Conservation (phyloP, 2,888 invertebrate genomes). For the Molorchus minor region DNA sequence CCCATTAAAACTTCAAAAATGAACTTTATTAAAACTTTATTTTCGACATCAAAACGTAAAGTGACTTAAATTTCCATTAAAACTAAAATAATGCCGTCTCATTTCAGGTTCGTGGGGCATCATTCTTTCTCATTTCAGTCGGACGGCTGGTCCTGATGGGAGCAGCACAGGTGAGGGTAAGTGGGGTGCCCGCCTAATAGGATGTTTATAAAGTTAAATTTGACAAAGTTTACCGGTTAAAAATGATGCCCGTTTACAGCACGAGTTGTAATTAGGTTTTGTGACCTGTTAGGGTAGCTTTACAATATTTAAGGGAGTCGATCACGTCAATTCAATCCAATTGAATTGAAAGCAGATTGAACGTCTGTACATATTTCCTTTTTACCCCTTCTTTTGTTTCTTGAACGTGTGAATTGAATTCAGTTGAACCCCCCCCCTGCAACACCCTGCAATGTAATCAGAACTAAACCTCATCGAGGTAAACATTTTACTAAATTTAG, state of each 20-base stretch:
- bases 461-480: too few species aligned
- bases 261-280: neutral
- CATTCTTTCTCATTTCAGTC: slow-evolving; percentile 7
- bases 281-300: too few species aligned
- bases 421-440: too few species aligned
- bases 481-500: too few species aligned
- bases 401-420: too few species aligned
- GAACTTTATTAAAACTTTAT: neutral
- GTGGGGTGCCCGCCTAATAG: neutral
- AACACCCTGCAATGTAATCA: too few species aligned
- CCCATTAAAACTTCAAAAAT: slow-evolving; percentile 10
- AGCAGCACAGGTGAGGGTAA: neutral
- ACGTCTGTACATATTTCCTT: too few species aligned
- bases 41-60: slow-evolving; percentile 3
- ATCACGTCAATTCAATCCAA: too few species aligned
- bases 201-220: slow-evolving; percentile 5
- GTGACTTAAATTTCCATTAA: slow-evolving; percentile 10
- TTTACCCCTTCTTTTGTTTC: too few species aligned
- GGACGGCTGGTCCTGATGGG: too few species aligned
- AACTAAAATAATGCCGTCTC: slow-evolving; percentile 8
- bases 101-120: slow-evolving; percentile 5
- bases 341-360: too few species aligned
- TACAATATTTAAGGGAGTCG: neutral
- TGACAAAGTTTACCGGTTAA: neutral
- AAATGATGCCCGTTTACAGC: neutral